Base-by-base conservation (phyloP, 2,888 invertebrate species). In the Conus canariensis region DNA sequence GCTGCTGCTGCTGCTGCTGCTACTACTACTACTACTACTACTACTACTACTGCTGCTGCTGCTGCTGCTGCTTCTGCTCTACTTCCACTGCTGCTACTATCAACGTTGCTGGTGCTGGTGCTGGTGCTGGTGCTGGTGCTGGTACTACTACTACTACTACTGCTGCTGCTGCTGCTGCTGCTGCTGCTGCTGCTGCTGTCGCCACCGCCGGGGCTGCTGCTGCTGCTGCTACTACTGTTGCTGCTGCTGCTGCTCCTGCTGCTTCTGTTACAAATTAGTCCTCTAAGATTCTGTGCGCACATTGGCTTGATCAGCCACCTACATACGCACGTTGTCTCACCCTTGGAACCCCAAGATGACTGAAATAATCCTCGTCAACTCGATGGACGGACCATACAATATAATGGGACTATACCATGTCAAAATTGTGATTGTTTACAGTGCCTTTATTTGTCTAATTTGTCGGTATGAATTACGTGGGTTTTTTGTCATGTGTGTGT, bases 121-220 rank as follows among this genome's bases (percentile, higher is more conserved):
- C 87, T 88, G 60, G 10, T 87, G 25, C 87, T 70, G 60, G 25
- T 87, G 5, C 87, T 70, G 16, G 74, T 88, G 5, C 87, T 70
- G 45, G 74, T 88, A 74, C 87, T 88, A 74, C 87, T 88, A 74
- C 87, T 88, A 74, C 87, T 88, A 74, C 87, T 88, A 74, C 87
- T 88, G 45, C 87, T 87, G 30, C 87, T 87, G 30, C 87, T 87
- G 30, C 87, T 88, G 12, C 67, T 88, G n/a, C 87, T 88, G n/a
- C 74, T 74, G 8, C 87, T 70, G n/a, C 87, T 88, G 56, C 87
- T 70, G 56, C 87, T 88, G 56, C 87, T 70, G 56, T 74, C 70
- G 25, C 87, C 70, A 70, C 87, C 70, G 25, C 87, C 70, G 56
- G 74, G 70, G 56, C 87, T 88, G n/a, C 87, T 88, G n/a, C 87